phyloP scores from a whole-genome alignment of 2,797 vertebrate species.

The Poeciliopsis turneri region DNA sequence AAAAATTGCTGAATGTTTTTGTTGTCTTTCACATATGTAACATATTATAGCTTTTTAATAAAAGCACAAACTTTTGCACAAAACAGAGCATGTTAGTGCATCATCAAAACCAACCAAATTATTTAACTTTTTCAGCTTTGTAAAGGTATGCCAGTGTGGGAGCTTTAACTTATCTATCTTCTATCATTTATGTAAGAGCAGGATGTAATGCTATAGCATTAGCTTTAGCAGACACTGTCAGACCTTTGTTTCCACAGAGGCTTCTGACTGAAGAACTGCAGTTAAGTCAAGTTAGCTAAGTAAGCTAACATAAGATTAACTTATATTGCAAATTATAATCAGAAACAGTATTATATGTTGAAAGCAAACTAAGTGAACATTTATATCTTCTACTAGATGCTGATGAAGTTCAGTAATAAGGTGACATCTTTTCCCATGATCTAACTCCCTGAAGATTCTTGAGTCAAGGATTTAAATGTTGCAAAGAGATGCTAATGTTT shows the following conservation, averaged over 20 bases:
- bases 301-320: too few species aligned
- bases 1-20: neutral
- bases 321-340: too few species aligned
- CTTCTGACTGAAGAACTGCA: too few species aligned
- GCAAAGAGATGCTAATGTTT: conserved; percentile 35
- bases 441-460: neutral
- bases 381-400: neutral
- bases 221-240: neutral
- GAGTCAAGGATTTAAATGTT: conserved; percentile 41
- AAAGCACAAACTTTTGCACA: neutral
- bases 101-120: neutral
- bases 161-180: neutral
- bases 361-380: neutral
- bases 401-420: neutral
- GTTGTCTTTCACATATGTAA: neutral
- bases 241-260: neutral
- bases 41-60: neutral
- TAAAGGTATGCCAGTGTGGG: neutral
- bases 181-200: neutral
- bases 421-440: neutral
- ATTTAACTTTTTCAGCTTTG: neutral
- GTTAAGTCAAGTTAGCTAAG: too few species aligned
- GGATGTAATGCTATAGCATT: neutral
- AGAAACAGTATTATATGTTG: too few species aligned
- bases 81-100: neutral